Percentiles rank a stretch among this genome's conserved stretches.
Conservation (phyloP, 1,140 invertebrate species). For the Calephelis nemesis region DNA sequence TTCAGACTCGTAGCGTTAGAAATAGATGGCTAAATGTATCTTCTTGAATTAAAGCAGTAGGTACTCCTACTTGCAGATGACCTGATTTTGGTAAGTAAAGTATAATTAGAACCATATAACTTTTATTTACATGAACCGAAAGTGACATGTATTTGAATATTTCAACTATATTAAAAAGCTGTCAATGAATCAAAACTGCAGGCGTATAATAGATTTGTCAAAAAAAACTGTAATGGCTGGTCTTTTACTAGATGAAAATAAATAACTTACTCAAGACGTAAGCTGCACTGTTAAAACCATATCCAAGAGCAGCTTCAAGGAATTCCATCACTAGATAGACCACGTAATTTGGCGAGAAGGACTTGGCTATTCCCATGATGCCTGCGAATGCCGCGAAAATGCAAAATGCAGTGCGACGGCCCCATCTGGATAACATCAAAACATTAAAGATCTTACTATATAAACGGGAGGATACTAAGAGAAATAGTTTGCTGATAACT, state of each 20-base stretch:
- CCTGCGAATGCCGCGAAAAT: slow-evolving; percentile 57
- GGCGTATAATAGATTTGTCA: too few relatives aligned
- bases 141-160: too few relatives aligned
- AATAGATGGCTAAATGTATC: too few relatives aligned
- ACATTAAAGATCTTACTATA: not conserved
- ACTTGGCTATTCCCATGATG: slow-evolving; percentile 74
- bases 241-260: not conserved
- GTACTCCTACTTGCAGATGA: too few relatives aligned
- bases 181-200: too few relatives aligned
- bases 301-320: slow-evolving; percentile 74
- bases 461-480: not conserved
- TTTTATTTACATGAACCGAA: too few relatives aligned
- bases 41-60: too few relatives aligned
- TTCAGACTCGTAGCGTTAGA: too few relatives aligned
- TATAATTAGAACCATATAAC: too few relatives aligned
- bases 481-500: too few relatives aligned
- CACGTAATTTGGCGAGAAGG: slow-evolving; percentile 78
- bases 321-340: slow-evolving; percentile 79
- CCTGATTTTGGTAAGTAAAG: too few relatives aligned
- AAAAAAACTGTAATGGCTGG: not conserved
- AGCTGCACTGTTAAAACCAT: slow-evolving; percentile 79
- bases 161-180: too few relatives aligned
- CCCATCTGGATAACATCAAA: slow-evolving; percentile 63
- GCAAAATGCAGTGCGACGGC: slow-evolving; percentile 78
- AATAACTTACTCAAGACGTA: slow-evolving; percentile 80